Conservation (phyloP, 2,113 vertebrate genomes). For the Ammodytes marinus region DNA sequence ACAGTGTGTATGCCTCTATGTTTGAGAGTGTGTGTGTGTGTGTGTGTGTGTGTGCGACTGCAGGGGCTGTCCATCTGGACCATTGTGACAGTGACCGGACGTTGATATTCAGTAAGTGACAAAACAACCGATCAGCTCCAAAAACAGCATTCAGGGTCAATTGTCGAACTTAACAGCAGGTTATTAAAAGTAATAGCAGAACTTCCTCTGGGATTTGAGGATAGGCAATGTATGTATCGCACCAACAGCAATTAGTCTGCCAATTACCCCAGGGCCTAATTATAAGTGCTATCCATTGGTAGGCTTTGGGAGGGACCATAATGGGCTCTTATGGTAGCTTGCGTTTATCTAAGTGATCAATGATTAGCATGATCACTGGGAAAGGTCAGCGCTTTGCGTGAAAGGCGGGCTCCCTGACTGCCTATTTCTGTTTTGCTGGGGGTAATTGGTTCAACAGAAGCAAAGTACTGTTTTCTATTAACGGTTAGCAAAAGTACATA, state of each 20-base stretch:
- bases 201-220: slow-evolving; percentile 37
- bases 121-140: slow-evolving; percentile 31
- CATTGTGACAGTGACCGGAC: slow-evolving; percentile 57
- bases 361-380: slow-evolving; percentile 66
- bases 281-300: slow-evolving; percentile 59
- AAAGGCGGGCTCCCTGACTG: slow-evolving; percentile 38
- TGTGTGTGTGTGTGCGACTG: slow-evolving; percentile 40
- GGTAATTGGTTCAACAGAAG: slow-evolving; percentile 51
- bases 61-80: slow-evolving; percentile 64
- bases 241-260: slow-evolving; percentile 71
- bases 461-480: slow-evolving; percentile 55
- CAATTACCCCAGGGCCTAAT: slow-evolving; percentile 71
- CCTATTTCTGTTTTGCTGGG: slow-evolving; percentile 23
- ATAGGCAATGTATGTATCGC: slow-evolving; percentile 52
- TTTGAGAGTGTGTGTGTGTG: slow-evolving; percentile 22
- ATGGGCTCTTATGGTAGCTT: slow-evolving; percentile 54
- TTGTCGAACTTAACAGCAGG: slow-evolving; percentile 62
- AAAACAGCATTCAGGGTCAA: slow-evolving; percentile 31
- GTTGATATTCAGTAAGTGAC: slow-evolving; percentile 37
- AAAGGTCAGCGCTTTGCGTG: slow-evolving; percentile 67
- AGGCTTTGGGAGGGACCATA: slow-evolving; percentile 51
- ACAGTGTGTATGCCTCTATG: slow-evolving; percentile 29
- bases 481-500: neutral
- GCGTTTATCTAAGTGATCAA: slow-evolving; percentile 72
- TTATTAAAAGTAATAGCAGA: slow-evolving; percentile 70